Evolutionary conservation across 2,113 vertebrate genomes (phyloP).

Genomic region (Siniperca chuatsi): DNA sequence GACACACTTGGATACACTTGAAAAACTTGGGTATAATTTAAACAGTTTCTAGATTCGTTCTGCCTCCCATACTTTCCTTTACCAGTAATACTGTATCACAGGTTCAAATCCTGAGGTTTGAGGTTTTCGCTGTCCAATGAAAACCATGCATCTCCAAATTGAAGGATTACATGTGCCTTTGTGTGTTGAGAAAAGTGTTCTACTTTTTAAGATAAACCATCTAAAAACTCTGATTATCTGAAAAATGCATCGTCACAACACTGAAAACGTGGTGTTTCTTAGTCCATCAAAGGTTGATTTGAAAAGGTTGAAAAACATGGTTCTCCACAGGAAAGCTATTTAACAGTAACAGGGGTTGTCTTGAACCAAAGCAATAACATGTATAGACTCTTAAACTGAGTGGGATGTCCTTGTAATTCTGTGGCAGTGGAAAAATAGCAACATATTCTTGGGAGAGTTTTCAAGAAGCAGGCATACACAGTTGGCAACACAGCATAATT

Average conservation of each 20-base stretch:
- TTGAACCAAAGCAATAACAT: not conserved
- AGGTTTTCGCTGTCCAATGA: not conserved
- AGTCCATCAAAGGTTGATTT: not conserved
- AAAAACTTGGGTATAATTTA: not conserved
- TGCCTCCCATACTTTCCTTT: not conserved
- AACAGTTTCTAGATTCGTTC: not conserved
- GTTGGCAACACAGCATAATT: not conserved
- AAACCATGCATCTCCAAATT: not conserved
- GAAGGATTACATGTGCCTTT: not conserved
- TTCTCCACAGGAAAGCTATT: not conserved
- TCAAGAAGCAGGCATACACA: constrained; percentile 30
- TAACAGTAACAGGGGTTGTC: not conserved
- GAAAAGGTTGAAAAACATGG: not conserved
- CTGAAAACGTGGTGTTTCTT: not conserved
- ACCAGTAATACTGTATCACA: not conserved
- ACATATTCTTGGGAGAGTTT: not conserved
- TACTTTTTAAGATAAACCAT: no score
- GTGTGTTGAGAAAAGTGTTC: not conserved
- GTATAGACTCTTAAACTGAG: constrained; percentile 5
- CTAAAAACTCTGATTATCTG: not conserved
- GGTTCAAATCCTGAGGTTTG: not conserved
- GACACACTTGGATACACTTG: not conserved
- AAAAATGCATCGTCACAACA: not conserved
- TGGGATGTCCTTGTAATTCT: constrained; percentile 8
- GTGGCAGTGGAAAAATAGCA: constrained; percentile 39